phyloP scores from a whole-genome alignment of 2,888 invertebrate species.

The Alentia gelatinosa region DNA sequence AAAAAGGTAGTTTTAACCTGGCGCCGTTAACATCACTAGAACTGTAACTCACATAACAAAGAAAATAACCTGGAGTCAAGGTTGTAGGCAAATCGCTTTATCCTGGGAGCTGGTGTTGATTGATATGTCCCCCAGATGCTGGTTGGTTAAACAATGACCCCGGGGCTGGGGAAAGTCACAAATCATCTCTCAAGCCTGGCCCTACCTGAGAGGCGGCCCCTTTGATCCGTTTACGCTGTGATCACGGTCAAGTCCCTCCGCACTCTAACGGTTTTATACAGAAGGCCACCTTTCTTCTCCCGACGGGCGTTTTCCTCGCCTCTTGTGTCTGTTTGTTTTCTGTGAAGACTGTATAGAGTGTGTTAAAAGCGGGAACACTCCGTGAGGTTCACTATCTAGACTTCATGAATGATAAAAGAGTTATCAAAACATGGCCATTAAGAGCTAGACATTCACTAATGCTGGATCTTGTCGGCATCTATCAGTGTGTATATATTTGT shows the following conservation, averaged over 20 bases:
- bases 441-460: too few relatives aligned
- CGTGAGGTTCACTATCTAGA: too few relatives aligned
- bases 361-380: too few relatives aligned
- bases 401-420: too few relatives aligned
- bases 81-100: slow-evolving; percentile 6
- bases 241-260: background rate
- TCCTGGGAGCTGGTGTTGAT: slow-evolving; percentile 2
- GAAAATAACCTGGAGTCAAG: background rate
- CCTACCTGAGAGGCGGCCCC: slow-evolving; percentile 22
- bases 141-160: slow-evolving; percentile 16
- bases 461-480: too few relatives aligned
- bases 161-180: background rate
- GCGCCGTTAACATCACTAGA: background rate
- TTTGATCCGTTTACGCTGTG: slow-evolving; percentile 25
- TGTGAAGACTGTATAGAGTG: background rate
- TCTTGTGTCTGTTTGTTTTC: background rate
- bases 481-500: too few relatives aligned
- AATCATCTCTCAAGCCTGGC: background rate
- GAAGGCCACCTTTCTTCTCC: background rate
- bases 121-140: background rate
- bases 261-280: slow-evolving; percentile 33
- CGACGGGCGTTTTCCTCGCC: background rate
- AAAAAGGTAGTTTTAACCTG: background rate
- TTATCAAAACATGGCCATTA: too few relatives aligned
- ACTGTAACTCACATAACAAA: slow-evolving; percentile 2